phyloP scores from a whole-genome alignment of 2,113 vertebrate species.

The Ictidomys tridecemlineatus region DNA sequence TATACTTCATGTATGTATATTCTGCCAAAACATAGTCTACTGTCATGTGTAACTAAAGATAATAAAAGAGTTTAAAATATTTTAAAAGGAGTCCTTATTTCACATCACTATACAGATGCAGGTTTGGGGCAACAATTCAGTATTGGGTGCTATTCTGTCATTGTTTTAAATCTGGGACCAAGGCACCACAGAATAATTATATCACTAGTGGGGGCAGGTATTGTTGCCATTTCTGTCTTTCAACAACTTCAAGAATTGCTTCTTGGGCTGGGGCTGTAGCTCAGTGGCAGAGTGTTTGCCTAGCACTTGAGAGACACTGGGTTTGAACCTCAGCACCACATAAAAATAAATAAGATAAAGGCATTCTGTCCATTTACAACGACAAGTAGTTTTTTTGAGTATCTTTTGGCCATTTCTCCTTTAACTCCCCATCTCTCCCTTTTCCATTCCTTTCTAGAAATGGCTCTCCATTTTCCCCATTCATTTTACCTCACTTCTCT shows the following conservation, averaged over 20 bases:
- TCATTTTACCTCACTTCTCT: not conserved
- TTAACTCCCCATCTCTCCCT: not conserved
- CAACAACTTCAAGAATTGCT: conserved; percentile 25
- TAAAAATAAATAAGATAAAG: too few relatives aligned
- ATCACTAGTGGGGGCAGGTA: not conserved
- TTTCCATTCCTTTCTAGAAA: conserved; percentile 1
- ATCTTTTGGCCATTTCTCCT: not conserved
- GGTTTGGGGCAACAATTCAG: not conserved
- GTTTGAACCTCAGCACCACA: too few relatives aligned
- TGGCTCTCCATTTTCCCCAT: not conserved
- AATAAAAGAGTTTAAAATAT: too few relatives aligned
- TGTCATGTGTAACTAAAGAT: too few relatives aligned
- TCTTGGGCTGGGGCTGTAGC: too few relatives aligned
- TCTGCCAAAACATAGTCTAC: too few relatives aligned
- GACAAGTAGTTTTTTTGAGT: not conserved
- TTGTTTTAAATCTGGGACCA: not conserved
- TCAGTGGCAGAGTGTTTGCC: too few relatives aligned
- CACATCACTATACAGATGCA: not conserved
- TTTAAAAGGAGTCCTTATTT: not conserved
- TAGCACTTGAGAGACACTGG: too few relatives aligned
- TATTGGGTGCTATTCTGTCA: not conserved
- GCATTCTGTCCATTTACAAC: too few relatives aligned
- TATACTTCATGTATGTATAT: too few relatives aligned
- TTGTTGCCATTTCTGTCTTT: conserved; percentile 7
- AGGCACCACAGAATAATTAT: not conserved